phyloP scores from a whole-genome alignment of 2,797 vertebrate genomes.

The Momotus momota region DNA sequence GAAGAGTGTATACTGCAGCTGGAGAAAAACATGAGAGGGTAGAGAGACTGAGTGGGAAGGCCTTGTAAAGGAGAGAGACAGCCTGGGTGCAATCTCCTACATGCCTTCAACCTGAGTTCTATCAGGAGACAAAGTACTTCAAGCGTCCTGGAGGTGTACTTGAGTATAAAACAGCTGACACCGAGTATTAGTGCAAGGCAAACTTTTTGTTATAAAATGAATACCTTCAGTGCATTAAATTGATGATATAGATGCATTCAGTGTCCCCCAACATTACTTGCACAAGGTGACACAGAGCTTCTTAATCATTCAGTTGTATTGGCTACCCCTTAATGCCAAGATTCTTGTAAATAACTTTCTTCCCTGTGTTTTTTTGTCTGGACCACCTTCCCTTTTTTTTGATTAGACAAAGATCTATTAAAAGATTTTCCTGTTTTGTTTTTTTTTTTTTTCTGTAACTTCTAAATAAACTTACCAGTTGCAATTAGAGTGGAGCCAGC shows the following conservation, averaged over 20 bases:
- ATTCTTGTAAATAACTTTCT: neutral
- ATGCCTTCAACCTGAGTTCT: neutral
- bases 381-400: neutral
- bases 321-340: neutral
- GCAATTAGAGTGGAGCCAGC: neutral
- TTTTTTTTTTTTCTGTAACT: neutral
- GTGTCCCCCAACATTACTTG: neutral
- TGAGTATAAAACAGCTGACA: fast-evolving
- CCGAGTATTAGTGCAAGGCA: neutral
- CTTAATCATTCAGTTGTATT: neutral
- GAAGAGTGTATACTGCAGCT: neutral
- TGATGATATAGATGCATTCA: neutral
- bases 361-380: neutral
- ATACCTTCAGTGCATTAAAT: neutral
- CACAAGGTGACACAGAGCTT: neutral
- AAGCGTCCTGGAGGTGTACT: neutral
- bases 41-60: neutral
- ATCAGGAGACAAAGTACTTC: neutral
- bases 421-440: neutral
- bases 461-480: neutral
- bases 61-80: neutral
- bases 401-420: neutral
- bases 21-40: neutral
- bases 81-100: neutral
- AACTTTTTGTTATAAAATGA: neutral